phyloP scores from a whole-genome alignment of 92 coral and sea anemone genomes.

The Bergia sp. region DNA sequence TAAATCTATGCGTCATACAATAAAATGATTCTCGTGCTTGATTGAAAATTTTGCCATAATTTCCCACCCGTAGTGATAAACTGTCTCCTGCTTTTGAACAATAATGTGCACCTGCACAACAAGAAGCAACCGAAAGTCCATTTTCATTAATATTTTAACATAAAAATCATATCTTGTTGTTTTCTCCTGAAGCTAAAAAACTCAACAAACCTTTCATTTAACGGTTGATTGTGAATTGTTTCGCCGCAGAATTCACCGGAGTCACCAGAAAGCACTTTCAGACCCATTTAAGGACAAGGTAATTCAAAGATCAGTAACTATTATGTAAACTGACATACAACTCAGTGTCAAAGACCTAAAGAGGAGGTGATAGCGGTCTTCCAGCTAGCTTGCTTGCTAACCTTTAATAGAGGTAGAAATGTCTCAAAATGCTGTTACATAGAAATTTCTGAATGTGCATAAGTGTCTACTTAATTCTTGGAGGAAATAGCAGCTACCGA shows the following conservation, averaged over 20 bases:
- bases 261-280: background rate
- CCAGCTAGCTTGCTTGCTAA: background rate
- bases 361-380: background rate
- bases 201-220: background rate
- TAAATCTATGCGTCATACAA: background rate
- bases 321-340: background rate
- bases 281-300: too few relatives aligned
- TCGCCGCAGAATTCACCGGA: too few relatives aligned
- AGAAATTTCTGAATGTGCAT: background rate
- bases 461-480: background rate
- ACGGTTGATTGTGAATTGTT: background rate
- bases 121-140: background rate
- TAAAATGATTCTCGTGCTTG: background rate
- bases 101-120: constrained; percentile 9
- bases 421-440: background rate
- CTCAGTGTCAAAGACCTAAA: background rate
- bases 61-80: constrained; percentile 9
- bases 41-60: background rate
- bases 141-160: constrained; percentile 4
- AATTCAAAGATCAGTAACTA: background rate
- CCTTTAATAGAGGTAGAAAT: background rate
- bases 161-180: background rate
- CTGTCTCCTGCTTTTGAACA: constrained; percentile 10
- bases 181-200: background rate
- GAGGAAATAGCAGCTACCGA: background rate